phyloP scores from a whole-genome alignment of 2,113 vertebrate species.

The Circaetus cinerascens region DNA sequence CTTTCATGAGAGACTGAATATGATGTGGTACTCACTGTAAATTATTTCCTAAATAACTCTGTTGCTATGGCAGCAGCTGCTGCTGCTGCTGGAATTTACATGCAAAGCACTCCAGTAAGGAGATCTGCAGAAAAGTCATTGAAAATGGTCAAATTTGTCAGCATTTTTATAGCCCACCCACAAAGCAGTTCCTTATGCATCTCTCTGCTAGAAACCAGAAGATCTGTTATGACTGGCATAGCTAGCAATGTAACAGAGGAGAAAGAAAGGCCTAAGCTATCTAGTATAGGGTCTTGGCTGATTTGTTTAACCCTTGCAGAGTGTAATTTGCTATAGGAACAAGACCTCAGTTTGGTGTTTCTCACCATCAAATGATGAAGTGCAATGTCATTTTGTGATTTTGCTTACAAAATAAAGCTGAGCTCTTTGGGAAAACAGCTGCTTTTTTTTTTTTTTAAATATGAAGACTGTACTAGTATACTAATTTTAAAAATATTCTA shows the following conservation, averaged over 20 bases:
- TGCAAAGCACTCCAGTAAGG: constrained; percentile 51
- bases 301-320: background rate
- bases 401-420: background rate
- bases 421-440: background rate
- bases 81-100: constrained; percentile 69
- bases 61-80: constrained; percentile 73
- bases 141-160: constrained; percentile 55
- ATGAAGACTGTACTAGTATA: background rate
- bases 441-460: background rate
- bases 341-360: background rate
- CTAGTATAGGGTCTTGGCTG: background rate
- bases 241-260: background rate
- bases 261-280: background rate
- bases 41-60: constrained; percentile 72
- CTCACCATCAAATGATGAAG: background rate
- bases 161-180: constrained; percentile 40
- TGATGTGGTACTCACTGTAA: constrained; percentile 53
- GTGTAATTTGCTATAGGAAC: background rate
- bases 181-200: constrained; percentile 39
- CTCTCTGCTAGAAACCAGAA: background rate
- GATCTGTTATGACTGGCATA: background rate
- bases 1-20: constrained; percentile 30
- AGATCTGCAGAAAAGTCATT: constrained; percentile 59
- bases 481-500: background rate
- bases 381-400: background rate